These are phyloP conservation scores for Gymnoscelis rufifasciata DNA, from an alignment of 2,888 invertebrate species.

Conservation along the genomic window DNA sequence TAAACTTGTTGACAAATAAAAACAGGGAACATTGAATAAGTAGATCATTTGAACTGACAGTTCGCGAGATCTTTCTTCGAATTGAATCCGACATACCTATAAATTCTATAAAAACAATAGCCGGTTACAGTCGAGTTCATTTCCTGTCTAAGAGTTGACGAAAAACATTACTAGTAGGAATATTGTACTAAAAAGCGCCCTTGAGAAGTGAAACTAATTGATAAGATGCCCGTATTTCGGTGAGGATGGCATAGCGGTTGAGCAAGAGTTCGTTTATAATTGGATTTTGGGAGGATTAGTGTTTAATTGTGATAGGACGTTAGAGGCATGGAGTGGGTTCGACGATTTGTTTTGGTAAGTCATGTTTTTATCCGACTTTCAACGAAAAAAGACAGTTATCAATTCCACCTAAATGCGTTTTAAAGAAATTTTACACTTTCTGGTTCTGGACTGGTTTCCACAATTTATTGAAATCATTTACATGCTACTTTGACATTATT, in stretches of 20 bases:
- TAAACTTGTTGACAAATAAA: no score
- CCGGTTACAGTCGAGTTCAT: slow-evolving; percentile 4
- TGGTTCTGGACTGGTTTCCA: no score
- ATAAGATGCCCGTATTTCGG: slow-evolving; percentile 17
- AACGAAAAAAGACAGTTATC: no score
- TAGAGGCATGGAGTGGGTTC: slow-evolving; percentile 17
- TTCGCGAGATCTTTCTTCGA: no score
- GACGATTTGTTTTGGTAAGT: slow-evolving; percentile 14
- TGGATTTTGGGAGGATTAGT: not conserved
- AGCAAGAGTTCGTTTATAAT: slow-evolving; percentile 18
- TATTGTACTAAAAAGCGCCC: slow-evolving; percentile 10
- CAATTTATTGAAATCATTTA: no score
- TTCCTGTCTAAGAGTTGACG: slow-evolving; percentile 12
- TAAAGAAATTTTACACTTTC: not conserved
- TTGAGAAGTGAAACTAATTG: slow-evolving; percentile 17
- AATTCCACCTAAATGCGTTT: no score
- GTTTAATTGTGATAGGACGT: not conserved
- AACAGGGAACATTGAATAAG: no score
- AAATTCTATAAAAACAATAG: slow-evolving; percentile 16
- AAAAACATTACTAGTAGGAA: slow-evolving; percentile 9
- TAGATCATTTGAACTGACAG: no score
- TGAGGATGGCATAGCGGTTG: slow-evolving; percentile 11
- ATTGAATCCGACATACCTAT: no score
- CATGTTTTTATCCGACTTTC: no score
- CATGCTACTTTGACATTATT: no score